Base-by-base conservation (phyloP, 2,888 invertebrate genomes). In the Oxyteleia sp. region DNA sequence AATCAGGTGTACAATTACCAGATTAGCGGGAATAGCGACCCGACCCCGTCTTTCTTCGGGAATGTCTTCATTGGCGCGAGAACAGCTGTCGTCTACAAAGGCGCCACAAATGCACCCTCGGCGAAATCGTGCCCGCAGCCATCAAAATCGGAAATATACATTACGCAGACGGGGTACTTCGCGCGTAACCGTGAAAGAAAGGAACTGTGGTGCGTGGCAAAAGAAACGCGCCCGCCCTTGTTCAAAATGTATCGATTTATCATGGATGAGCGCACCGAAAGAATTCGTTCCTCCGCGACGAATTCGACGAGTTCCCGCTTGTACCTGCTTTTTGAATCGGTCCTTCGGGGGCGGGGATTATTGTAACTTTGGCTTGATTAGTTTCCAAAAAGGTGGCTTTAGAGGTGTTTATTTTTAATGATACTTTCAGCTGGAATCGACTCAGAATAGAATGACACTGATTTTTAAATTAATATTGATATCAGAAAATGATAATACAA, bases 1-100 rank as follows among this genome's bases (percentile, higher is more conserved):
- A 80, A 72, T 82, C 68, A 47, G 72, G 63, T 71, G 68, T 72
- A 66, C 72, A 68, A 84, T 69, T 84, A 79, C 71, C 59, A 71
- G 69, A 79, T 82, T 82, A 84, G 59, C 61, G 59, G 29, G 49
- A 45, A 69, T 57, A 69, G 51, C 59, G 57, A 74, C 20, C 35
- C 16, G 32, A 32, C 51, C 57, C 38, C 35, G 63, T 72, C 51
- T 61, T 53, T 68, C 38, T 49, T 68, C 18, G 16, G 38, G 26
- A 41, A 83, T 49, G 75, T 80, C 84, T 84, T 80, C 71, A 80
- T 76, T 49, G 57, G 66, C 55, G 72, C 38, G 71, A 68, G 75
- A 76, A 63, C 84, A 84, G 51, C 84, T 84, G 84, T 84, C 71
- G 63, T 53, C 15, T 29, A 63, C 61, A 68, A 69, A 72, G 68